A percentile compares a stretch with the other conserved stretches of the same genome.
Conservation (phyloP, 2,888 invertebrate genomes). For the Molanna angustata region DNA sequence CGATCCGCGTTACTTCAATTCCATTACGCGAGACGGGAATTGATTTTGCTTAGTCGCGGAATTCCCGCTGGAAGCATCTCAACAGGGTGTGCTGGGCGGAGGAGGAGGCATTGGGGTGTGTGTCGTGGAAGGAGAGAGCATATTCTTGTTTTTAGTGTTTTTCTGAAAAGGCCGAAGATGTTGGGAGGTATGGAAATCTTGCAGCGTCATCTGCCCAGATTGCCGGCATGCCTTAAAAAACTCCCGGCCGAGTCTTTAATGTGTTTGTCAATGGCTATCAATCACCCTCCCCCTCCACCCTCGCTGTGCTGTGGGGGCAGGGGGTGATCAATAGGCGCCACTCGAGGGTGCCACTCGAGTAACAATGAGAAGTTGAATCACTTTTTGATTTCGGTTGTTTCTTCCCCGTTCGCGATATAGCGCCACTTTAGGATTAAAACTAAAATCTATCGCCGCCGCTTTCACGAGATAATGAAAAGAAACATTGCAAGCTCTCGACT, state of each 20-base stretch:
- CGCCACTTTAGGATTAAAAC: slow-evolving; percentile 12
- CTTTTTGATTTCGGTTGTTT: slow-evolving; percentile 24
- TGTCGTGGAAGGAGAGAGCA: slow-evolving; percentile 15
- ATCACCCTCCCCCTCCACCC: slow-evolving; percentile 19
- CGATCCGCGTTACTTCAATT: too few species aligned
- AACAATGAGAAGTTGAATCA: slow-evolving; percentile 26
- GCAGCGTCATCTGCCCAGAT: slow-evolving; percentile 31
- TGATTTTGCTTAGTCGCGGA: too few species aligned
- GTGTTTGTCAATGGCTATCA: slow-evolving; percentile 33
- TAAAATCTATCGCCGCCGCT: too few species aligned
- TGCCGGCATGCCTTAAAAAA: slow-evolving; percentile 27
- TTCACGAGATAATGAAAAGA: too few species aligned
- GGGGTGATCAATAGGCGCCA: slow-evolving; percentile 24
- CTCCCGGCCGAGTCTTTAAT: slow-evolving; percentile 28
- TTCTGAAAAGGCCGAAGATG: slow-evolving; percentile 17
- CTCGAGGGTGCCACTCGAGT: slow-evolving; percentile 16
- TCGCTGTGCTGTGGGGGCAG: slow-evolving; percentile 2
- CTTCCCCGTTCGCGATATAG: slow-evolving; percentile 14
- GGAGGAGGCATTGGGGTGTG: background rate
- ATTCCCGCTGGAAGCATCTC: too few species aligned
- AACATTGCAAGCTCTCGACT: too few species aligned
- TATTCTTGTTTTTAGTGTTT: slow-evolving; percentile 30
- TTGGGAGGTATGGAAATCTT: slow-evolving; percentile 27
- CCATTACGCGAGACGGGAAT: too few species aligned
- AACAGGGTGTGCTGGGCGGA: too few species aligned